These are phyloP conservation scores for Ianthella basta DNA, from an alignment of 37 sponge, comb jelly and placozoan species.

Conservation along the genomic window DNA sequence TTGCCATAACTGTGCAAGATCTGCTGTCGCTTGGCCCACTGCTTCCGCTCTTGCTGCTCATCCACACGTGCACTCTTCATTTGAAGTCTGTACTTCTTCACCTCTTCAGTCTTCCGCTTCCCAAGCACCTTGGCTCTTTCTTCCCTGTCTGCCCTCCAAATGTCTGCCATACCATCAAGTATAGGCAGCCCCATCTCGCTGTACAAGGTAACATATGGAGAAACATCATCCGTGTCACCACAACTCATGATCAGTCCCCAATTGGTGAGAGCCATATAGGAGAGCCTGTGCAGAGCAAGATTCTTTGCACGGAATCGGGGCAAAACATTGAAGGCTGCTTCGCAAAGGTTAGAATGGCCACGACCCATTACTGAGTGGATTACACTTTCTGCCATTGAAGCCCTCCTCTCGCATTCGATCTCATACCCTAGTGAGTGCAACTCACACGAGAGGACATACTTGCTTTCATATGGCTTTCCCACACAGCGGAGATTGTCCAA, in stretches of 20 bases:
- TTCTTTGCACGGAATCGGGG: constrained; percentile 18
- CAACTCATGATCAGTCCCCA: constrained; percentile 20
- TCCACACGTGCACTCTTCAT: not conserved
- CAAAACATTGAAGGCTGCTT: constrained; percentile 34
- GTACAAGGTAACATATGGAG: constrained; percentile 4
- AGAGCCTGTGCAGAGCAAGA: constrained; percentile 4
- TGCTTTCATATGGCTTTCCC: constrained; percentile 27
- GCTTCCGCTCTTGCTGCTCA: constrained; percentile 21
- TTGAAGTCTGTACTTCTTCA: not conserved
- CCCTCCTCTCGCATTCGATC: constrained; percentile 31
- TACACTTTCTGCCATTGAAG: not conserved
- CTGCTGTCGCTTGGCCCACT: not conserved
- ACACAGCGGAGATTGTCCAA: constrained; percentile 17
- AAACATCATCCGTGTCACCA: not conserved
- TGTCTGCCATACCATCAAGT: constrained; percentile 19
- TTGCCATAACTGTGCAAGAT: constrained; percentile 6
- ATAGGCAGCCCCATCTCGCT: constrained; percentile 7
- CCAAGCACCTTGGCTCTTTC: not conserved
- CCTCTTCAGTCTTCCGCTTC: not conserved
- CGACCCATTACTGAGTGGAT: constrained; percentile 24
- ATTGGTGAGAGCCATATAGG: constrained; percentile 1
- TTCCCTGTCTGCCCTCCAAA: not conserved
- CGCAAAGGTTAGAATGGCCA: constrained; percentile 29
- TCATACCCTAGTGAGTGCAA: constrained; percentile 32
- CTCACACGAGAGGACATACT: constrained; percentile 7